Conservation (phyloP, 2,888 invertebrate genomes). For the Phytoseiulus persimilis region DNA sequence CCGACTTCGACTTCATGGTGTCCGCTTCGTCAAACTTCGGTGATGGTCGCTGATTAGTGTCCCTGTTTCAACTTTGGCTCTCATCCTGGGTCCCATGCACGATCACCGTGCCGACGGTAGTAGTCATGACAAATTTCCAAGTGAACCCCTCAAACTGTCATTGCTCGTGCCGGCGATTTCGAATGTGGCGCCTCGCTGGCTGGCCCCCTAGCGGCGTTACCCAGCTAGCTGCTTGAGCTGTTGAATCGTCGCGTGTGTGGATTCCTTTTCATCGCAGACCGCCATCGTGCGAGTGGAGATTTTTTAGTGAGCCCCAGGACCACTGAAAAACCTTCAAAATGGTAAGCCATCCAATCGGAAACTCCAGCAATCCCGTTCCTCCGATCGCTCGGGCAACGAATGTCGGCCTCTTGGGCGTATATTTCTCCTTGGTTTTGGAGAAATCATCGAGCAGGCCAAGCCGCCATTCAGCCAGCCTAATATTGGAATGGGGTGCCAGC, state of each 20-base stretch:
- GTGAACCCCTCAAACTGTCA: too few species aligned
- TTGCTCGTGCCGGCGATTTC: not conserved
- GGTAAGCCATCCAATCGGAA: conserved; percentile 18
- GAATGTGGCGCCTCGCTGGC: not conserved
- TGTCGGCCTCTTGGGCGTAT: not conserved
- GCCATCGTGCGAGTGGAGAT: conserved; percentile 38
- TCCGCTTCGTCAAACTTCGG: too few species aligned
- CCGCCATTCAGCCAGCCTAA: not conserved
- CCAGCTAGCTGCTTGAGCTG: not conserved
- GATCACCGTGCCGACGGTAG: too few species aligned
- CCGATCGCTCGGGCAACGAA: not conserved
- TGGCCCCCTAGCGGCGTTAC: conserved; percentile 34
- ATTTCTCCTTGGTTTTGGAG: not conserved
- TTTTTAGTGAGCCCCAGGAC: conserved; percentile 38
- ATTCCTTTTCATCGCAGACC: conserved; percentile 36
- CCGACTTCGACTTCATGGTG: too few species aligned
- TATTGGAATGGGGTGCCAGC: too few species aligned
- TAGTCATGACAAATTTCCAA: too few species aligned
- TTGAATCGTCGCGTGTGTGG: conserved; percentile 12
- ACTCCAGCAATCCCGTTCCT: not conserved
- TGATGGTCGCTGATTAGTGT: too few species aligned
- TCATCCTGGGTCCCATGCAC: too few species aligned
- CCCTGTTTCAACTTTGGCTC: too few species aligned
- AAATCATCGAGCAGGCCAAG: not conserved
- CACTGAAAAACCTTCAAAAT: conserved; percentile 37